Evolutionary conservation across 2,113 vertebrate genomes (phyloP), one percentile per base, ranked within the genome.

Genomic region (Nycticebus coucang): DNA sequence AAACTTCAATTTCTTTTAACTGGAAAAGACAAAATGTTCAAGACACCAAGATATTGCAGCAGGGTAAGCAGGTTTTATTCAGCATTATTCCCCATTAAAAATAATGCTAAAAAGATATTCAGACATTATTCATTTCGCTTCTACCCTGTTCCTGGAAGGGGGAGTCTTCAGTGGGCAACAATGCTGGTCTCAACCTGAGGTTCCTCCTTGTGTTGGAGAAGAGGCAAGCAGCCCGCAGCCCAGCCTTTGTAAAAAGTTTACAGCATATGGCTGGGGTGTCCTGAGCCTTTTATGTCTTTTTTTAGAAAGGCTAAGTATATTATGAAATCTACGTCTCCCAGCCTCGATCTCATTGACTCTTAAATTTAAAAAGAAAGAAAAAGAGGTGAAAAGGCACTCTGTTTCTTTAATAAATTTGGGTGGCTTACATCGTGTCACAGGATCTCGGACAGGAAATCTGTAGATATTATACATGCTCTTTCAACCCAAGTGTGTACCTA

Each of bases 1-100:
- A 53, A 85, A 60, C 13, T 95, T 90, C 90, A 13, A 84, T 79
- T 62, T 94, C 12, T 84, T 90, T 94, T 84, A 94, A 90, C 17
- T 96, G 94, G 8, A 62, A 2, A 50, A 72, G 37, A 50, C 4
- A n/a, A 5, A 60, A 77, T 57, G 13, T 81, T 91, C 26, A 86
- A 14, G 62, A 87, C 18, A 81, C 19, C 22, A 84, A 83, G 77
- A 68, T 41, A 89, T 3, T 69, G 71, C 74, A 89, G 79, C 37
- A 28, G 4, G 37, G 57, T 69, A 74, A 80, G 64, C 18, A 57
- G 81, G 5, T 74, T 86, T 86, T 75, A 53, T 91, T 93, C 21
- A 50, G n/a, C 50, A 69, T 85, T 75, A 64, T 80, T 95, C 22
- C 10, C 15, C 83, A 62, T 72, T 78, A 41, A 45, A 87, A 95